These are phyloP conservation scores for Tyria jacobaeae DNA, from an alignment of 2,888 invertebrate genomes.

Conservation along the genomic window DNA sequence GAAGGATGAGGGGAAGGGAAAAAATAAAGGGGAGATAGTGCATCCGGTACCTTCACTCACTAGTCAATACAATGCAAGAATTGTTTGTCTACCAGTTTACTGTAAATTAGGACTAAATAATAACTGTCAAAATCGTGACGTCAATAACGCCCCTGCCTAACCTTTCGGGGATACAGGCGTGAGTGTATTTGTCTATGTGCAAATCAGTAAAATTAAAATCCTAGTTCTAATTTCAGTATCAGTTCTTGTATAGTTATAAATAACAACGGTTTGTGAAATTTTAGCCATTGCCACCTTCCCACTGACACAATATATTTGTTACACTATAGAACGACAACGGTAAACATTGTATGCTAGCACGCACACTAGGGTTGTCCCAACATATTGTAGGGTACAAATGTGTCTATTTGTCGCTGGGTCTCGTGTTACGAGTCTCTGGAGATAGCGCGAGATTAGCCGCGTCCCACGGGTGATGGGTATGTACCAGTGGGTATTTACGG, in stretches of 20 bases:
- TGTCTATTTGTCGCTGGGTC: conserved; percentile 71
- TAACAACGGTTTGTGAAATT: neutral
- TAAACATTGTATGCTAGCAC: conserved; percentile 7
- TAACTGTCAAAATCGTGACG: too few relatives aligned
- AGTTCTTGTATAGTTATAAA: neutral
- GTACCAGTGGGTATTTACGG: conserved; percentile 41
- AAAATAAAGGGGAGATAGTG: too few relatives aligned
- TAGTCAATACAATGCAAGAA: too few relatives aligned
- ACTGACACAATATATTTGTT: neutral
- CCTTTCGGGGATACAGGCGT: too few relatives aligned
- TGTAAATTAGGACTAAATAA: too few relatives aligned
- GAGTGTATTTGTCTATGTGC: too few relatives aligned
- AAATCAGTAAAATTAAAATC: too few relatives aligned
- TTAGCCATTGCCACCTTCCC: neutral
- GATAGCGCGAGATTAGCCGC: conserved; percentile 57
- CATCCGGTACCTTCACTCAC: too few relatives aligned
- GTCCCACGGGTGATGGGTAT: conserved; percentile 50
- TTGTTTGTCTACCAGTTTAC: too few relatives aligned
- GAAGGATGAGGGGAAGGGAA: too few relatives aligned
- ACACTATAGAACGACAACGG: conserved; percentile 1
- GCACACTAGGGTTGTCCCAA: conserved; percentile 43
- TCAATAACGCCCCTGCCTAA: too few relatives aligned
- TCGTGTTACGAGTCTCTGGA: conserved; percentile 73
- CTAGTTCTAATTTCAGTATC: neutral
- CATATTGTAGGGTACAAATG: conserved; percentile 74